Conservation (phyloP, 2,797 vertebrate genomes). For the Myotis findleyi region DNA sequence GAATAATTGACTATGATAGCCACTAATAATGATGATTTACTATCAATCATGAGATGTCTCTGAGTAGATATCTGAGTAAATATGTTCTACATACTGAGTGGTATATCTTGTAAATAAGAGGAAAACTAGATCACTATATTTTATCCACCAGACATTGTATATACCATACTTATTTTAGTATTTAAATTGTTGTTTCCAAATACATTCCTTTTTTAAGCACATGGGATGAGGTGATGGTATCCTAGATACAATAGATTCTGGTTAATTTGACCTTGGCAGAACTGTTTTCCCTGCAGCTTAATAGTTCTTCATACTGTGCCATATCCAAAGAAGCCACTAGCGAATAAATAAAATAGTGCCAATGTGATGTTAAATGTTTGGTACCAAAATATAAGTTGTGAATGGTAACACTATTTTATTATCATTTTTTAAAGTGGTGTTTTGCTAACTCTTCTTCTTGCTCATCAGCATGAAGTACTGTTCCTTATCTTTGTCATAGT, state of each 20-base stretch:
- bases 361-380: neutral
- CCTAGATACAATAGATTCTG: neutral
- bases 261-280: constrained; percentile 48
- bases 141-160: neutral
- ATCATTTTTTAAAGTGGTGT: constrained; percentile 30
- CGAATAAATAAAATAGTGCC: neutral
- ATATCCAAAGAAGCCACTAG: neutral
- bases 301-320: neutral
- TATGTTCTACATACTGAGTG: neutral
- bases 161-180: constrained; percentile 2
- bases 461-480: constrained; percentile 7
- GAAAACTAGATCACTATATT: neutral
- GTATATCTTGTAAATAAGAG: constrained; percentile 10
- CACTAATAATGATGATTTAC: neutral
- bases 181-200: constrained; percentile 36
- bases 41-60: constrained; percentile 17
- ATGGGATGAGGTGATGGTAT: constrained; percentile 20
- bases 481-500: constrained; percentile 39
- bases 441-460: constrained; percentile 22
- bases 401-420: neutral
- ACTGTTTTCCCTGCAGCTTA: neutral
- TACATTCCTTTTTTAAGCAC: constrained; percentile 39
- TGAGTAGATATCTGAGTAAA: neutral
- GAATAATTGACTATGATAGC: neutral
- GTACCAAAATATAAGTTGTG: neutral